These are phyloP conservation scores for Rafetus swinhoei DNA, from an alignment of 2,113 vertebrate genomes.

Conservation along the genomic window DNA sequence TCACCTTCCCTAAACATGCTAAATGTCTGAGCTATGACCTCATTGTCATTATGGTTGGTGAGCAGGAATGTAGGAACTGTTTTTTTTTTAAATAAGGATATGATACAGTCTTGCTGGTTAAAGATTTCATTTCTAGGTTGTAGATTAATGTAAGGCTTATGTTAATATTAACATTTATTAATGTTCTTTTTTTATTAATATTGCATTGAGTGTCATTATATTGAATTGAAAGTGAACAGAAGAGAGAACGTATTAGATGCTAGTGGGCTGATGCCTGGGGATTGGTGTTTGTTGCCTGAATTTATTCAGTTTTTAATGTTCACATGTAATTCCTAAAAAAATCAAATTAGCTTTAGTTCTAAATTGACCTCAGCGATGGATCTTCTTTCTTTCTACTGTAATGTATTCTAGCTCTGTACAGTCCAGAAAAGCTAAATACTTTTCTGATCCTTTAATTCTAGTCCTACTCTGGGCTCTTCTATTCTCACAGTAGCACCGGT, in stretches of 20 bases:
- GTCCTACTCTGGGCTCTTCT: not conserved
- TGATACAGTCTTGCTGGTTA: not conserved
- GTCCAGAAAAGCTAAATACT: not conserved
- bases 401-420: not conserved
- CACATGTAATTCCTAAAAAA: not conserved
- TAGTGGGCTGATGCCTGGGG: not conserved
- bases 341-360: not conserved
- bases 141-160: not conserved
- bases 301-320: not conserved
- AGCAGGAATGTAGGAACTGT: not conserved
- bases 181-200: not conserved
- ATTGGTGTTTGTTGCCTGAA: not conserved
- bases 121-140: not conserved
- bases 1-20: not conserved
- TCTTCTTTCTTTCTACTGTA: not conserved
- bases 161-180: not conserved
- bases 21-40: not conserved
- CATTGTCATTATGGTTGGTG: not conserved
- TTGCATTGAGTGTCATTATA: not conserved
- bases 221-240: not conserved
- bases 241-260: not conserved
- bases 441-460: not conserved
- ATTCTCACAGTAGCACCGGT: not conserved
- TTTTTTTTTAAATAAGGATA: not conserved
- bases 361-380: not conserved